phyloP scores from a whole-genome alignment of 2,113 vertebrate genomes.

The Sterna hirundo region DNA sequence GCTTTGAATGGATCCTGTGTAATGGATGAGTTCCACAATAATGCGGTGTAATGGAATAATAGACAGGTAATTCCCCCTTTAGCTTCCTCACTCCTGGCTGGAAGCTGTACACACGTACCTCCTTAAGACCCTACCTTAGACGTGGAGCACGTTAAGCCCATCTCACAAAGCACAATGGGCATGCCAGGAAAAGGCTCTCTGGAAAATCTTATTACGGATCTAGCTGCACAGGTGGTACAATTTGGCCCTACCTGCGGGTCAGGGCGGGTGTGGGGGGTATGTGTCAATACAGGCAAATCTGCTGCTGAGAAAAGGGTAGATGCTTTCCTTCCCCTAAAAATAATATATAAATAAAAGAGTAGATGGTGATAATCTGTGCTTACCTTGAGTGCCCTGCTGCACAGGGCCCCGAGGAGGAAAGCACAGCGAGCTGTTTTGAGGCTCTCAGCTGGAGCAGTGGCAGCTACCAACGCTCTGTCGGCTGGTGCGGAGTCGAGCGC shows the following conservation, averaged over 20 bases:
- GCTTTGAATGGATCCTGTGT: neutral
- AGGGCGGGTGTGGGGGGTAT: neutral
- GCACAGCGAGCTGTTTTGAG: neutral
- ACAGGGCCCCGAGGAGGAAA: neutral
- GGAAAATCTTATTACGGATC: neutral
- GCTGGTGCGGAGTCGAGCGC: neutral
- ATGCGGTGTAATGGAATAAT: neutral
- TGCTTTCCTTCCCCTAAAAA: neutral
- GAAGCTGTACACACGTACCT: neutral
- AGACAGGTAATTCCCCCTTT: neutral
- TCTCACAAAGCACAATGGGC: neutral
- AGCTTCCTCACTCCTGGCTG: neutral
- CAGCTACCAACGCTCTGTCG: rapidly evolving
- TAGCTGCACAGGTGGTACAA: neutral
- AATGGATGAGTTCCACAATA: neutral
- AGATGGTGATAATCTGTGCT: neutral
- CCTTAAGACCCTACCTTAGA: neutral
- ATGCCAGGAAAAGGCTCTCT: neutral
- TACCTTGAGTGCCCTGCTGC: neutral
- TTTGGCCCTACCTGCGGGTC: neutral
- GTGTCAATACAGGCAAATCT: rapidly evolving
- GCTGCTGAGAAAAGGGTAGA: neutral
- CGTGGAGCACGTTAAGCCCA: rapidly evolving
- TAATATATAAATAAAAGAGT: neutral
- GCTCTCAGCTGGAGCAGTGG: neutral